Percentiles rank a stretch among this genome's conserved stretches.
These are phyloP conservation scores for Lasius fuliginosus DNA, from an alignment of 2,888 invertebrate species.

Conservation along the genomic window DNA sequence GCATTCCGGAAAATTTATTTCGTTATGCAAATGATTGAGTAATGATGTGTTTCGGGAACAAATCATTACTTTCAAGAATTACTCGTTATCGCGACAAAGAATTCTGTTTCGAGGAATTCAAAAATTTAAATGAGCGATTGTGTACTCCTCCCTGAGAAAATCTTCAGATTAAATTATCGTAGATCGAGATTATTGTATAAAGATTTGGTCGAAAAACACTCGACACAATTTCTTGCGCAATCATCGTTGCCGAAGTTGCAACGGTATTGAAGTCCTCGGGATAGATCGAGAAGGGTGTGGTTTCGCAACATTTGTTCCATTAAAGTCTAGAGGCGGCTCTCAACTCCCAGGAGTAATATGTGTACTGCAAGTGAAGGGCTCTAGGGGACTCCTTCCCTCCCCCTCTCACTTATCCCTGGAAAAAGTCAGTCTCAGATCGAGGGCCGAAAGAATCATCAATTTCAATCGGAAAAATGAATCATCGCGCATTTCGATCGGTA, in stretches of 20 bases:
- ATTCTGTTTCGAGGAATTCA: background rate
- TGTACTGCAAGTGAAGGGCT: conserved; percentile 65
- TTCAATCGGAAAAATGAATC: conserved; percentile 63
- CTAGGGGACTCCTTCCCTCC: conserved; percentile 62
- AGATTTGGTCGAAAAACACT: conserved; percentile 16
- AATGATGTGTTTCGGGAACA: background rate
- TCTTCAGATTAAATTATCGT: background rate
- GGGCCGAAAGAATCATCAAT: conserved; percentile 60
- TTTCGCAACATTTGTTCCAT: conserved; percentile 82
- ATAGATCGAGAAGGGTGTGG: conserved; percentile 54
- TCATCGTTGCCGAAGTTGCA: conserved; percentile 11
- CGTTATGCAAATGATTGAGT: background rate
- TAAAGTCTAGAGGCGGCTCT: conserved; percentile 76
- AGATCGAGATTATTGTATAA: background rate
- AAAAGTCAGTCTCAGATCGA: conserved; percentile 73
- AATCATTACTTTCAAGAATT: background rate
- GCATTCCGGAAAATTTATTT: background rate
- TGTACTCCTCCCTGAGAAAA: background rate
- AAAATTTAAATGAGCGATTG: background rate
- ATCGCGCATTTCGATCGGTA: conserved; percentile 31
- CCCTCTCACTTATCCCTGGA: conserved; percentile 66
- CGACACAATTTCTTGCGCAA: background rate
- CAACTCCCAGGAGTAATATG: conserved; percentile 75
- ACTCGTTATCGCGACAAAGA: background rate
- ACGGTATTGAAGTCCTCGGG: conserved; percentile 25